These are phyloP conservation scores for Zaprionus tsacasi DNA, from an alignment of 1,140 invertebrate genomes.

Conservation along the genomic window DNA sequence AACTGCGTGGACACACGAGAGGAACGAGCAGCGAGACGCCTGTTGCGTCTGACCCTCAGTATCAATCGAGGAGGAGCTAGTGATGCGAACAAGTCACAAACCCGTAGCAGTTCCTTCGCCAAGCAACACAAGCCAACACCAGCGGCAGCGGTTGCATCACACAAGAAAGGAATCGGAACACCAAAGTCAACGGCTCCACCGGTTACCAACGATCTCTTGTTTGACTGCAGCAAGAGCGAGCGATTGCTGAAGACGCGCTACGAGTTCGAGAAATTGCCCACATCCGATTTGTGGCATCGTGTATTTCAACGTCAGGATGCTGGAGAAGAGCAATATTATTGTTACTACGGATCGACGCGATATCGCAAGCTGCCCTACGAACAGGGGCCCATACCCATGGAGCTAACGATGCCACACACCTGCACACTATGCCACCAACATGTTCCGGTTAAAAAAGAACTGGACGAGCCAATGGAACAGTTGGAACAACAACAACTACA, in stretches of 20 bases:
- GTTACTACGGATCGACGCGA: slow-evolving; percentile 82
- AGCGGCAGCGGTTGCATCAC: slow-evolving; percentile 4
- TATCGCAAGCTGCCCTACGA: slow-evolving; percentile 91
- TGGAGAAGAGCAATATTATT: slow-evolving; percentile 86
- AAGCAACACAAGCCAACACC: slow-evolving; percentile 28
- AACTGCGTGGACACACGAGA: slow-evolving; percentile 51
- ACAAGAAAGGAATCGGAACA: slow-evolving; percentile 1
- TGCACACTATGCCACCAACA: slow-evolving; percentile 70
- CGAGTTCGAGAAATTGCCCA: slow-evolving; percentile 90
- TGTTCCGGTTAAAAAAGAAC: not conserved
- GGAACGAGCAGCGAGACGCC: slow-evolving; percentile 54
- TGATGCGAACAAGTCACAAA: slow-evolving; percentile 31
- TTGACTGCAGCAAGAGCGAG: slow-evolving; percentile 69
- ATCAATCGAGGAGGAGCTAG: slow-evolving; percentile 23
- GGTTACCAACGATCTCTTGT: slow-evolving; percentile 45
- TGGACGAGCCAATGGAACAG: slow-evolving; percentile 15
- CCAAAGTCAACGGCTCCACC: slow-evolving; percentile 2
- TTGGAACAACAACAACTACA: slow-evolving; percentile 20
- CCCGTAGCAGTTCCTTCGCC: not conserved
- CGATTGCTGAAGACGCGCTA: slow-evolving; percentile 88
- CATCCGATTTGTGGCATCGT: slow-evolving; percentile 90
- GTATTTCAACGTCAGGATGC: slow-evolving; percentile 91
- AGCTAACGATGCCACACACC: slow-evolving; percentile 70
- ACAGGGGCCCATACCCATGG: slow-evolving; percentile 87
- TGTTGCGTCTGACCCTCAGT: slow-evolving; percentile 56